Evolutionary conservation across 1,140 invertebrate genomes (phyloP).

Genomic region (Aphaenogaster floridana): DNA sequence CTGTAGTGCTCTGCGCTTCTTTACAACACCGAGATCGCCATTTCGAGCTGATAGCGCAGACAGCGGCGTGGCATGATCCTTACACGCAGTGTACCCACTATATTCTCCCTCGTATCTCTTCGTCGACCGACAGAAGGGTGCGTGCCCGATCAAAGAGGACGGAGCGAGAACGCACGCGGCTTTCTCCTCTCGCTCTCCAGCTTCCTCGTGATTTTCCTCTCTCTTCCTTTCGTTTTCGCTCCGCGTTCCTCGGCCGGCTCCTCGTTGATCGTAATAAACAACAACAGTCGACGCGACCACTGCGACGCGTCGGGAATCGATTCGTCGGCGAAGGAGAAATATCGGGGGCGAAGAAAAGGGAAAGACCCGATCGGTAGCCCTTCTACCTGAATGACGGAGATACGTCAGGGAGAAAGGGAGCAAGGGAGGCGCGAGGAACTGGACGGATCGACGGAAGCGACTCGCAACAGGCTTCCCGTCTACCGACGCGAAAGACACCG

Average conservation of each 20-base stretch:
- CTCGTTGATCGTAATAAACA: slow-evolving; percentile 21
- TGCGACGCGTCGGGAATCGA: background rate
- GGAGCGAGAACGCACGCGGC: slow-evolving; percentile 22
- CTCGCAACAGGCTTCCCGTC: slow-evolving; percentile 30
- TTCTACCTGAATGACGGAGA: background rate
- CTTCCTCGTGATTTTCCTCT: background rate
- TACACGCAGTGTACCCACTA: slow-evolving; percentile 31
- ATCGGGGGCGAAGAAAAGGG: background rate
- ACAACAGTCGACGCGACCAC: slow-evolving; percentile 3
- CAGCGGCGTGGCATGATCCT: background rate
- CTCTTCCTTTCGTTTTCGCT: background rate
- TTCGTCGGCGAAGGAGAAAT: background rate
- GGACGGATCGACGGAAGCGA: slow-evolving; percentile 25
- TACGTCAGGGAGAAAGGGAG: background rate
- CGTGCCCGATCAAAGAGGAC: slow-evolving; percentile 58
- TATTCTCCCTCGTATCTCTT: background rate
- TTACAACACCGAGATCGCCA: slow-evolving; percentile 9
- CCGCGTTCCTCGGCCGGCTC: background rate
- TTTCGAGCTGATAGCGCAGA: slow-evolving; percentile 24
- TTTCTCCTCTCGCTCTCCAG: background rate
- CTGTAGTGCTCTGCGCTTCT: background rate
- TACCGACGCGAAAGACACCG: background rate
- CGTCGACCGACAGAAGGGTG: slow-evolving; percentile 35
- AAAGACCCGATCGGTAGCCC: background rate
- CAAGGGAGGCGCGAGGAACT: background rate